phyloP scores from a whole-genome alignment of 2,888 invertebrate species.

The Smittia sp. region DNA sequence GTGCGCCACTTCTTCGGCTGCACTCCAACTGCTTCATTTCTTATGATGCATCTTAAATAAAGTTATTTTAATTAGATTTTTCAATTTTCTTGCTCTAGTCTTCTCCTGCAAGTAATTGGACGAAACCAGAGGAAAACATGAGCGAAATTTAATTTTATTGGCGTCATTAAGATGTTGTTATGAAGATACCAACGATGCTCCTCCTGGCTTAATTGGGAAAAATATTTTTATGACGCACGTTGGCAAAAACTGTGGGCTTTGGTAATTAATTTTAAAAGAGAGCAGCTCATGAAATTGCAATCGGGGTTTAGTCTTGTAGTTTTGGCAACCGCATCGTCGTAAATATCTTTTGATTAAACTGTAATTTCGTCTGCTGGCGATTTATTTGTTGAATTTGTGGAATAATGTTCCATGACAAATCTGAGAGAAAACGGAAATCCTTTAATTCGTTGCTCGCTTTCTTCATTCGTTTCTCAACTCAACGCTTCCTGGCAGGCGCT shows the following conservation, averaged over 20 bases:
- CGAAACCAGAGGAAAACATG: background rate
- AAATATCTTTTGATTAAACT: too few relatives aligned
- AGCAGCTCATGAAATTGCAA: too few relatives aligned
- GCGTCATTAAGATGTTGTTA: slow-evolving; percentile 16
- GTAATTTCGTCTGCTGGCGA: too few relatives aligned
- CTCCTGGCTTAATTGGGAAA: background rate
- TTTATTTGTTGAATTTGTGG: too few relatives aligned
- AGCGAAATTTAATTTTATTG: slow-evolving; percentile 14
- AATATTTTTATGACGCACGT: background rate
- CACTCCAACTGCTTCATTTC: background rate
- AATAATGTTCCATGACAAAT: too few relatives aligned
- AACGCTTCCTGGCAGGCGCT: too few relatives aligned
- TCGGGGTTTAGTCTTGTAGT: too few relatives aligned
- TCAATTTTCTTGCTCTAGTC: background rate
- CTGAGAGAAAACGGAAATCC: background rate
- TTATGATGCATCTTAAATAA: background rate
- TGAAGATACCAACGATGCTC: background rate
- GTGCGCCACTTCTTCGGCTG: too few relatives aligned
- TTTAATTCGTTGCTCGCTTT: background rate
- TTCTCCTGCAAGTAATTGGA: background rate
- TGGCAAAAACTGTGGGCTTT: background rate
- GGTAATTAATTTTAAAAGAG: too few relatives aligned
- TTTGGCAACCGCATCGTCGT: too few relatives aligned
- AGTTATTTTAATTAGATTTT: background rate
- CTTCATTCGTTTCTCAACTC: too few relatives aligned